A percentile compares a stretch with the other conserved stretches of the same genome.
Evolutionary conservation across 2,113 vertebrate genomes (phyloP).

Genomic region (Chlorodrepanis virens): DNA sequence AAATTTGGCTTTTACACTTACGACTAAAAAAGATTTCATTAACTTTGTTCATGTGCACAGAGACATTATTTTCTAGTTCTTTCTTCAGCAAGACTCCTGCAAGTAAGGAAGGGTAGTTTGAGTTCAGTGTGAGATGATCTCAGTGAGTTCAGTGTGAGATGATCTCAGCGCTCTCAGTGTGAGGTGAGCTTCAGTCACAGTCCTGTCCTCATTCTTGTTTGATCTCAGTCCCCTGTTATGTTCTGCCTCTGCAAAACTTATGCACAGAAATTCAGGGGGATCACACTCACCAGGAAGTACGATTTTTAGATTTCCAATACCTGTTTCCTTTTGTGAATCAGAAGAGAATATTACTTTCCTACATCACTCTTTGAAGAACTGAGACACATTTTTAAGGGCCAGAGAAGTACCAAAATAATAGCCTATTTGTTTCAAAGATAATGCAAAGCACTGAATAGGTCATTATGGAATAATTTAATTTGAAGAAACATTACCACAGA

Average conservation of each 20-base stretch:
- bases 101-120: neutral
- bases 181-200: neutral
- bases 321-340: neutral
- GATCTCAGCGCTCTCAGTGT: neutral
- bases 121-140: neutral
- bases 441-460: conserved; percentile 31
- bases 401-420: conserved; percentile 22
- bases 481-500: neutral
- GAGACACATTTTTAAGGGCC: neutral
- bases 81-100: neutral
- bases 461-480: conserved; percentile 43
- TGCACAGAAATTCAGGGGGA: neutral
- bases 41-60: neutral
- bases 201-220: neutral
- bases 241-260: neutral
- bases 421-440: conserved; percentile 15
- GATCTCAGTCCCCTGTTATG: neutral
- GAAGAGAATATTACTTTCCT: neutral
- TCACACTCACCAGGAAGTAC: neutral
- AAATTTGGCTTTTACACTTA: neutral
- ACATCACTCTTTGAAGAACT: neutral
- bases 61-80: neutral
- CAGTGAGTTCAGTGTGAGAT: neutral
- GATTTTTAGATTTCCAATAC: neutral
- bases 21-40: neutral